Percentiles rank a stretch among this genome's conserved stretches.
Evolutionary conservation across 2,113 vertebrate species (phyloP).

Genomic region (Ranitomeya imitator): DNA sequence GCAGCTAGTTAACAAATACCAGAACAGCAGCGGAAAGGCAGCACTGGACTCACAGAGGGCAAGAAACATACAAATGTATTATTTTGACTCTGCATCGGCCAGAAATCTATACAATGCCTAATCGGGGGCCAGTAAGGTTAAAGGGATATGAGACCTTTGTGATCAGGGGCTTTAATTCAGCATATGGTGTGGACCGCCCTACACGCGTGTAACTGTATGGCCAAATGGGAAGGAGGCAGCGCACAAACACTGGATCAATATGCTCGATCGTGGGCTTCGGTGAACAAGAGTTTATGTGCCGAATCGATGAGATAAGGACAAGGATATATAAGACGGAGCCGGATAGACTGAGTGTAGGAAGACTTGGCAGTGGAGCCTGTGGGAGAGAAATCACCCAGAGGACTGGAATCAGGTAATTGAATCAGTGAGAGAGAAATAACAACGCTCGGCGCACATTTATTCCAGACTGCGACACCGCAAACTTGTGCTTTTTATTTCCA

Average conservation of each 20-base stretch:
- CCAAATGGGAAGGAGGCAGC: background rate
- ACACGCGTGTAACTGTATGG: background rate
- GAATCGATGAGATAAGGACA: slow-evolving; percentile 33
- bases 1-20: too few relatives aligned
- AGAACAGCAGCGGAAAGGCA: too few relatives aligned
- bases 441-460: slow-evolving; percentile 34
- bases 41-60: too few relatives aligned
- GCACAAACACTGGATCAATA: background rate
- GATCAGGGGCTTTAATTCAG: background rate
- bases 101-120: too few relatives aligned
- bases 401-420: slow-evolving; percentile 55
- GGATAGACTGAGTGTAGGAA: slow-evolving; percentile 36
- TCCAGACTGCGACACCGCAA: slow-evolving; percentile 3
- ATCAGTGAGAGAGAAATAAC: slow-evolving; percentile 50
- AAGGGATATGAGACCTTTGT: background rate
- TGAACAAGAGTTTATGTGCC: slow-evolving; percentile 14
- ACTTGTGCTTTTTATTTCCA: slow-evolving; percentile 20
- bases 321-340: slow-evolving; percentile 26
- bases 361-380: slow-evolving; percentile 39
- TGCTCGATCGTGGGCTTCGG: background rate
- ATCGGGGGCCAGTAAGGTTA: too few relatives aligned
- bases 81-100: too few relatives aligned
- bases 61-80: too few relatives aligned
- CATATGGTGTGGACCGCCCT: background rate
- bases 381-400: slow-evolving; percentile 58